Evolutionary conservation across 30 jellyfish, hydroid and myxozoan species (phyloP), one percentile per base, ranked within the genome.

Genomic region (Phacellophora camtschatica): DNA sequence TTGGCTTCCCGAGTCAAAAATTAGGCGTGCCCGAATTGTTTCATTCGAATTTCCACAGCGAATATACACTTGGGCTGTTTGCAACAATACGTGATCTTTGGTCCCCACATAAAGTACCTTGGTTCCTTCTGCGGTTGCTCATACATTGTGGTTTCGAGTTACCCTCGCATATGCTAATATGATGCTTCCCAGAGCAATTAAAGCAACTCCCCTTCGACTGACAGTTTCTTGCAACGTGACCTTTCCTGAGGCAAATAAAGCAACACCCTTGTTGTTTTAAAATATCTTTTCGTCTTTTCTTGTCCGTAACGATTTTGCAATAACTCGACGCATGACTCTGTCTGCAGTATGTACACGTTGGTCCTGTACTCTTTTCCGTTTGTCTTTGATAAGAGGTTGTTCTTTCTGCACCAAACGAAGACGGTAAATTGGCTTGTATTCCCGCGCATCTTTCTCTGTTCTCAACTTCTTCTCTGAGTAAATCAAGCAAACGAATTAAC

Each of bases 1-100:
- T 42, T 68, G 74, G 79, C 74, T 34, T 18, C 82, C 82, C 10
- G 82, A 42, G 24, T 68, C 82, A 3, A 42, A 67, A 36, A 33
- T 36, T 9, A 42, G 16, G 16, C 2, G 37, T 36, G 77, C 81
- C 15, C 2, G 77, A 18, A 68, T 33, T 19, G 15, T 43, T 36
- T 68, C 81, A 15, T 22, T 22, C 37, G 28, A 12, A 68, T 68
- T 23, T 30, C 74, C 42, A 63, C 12, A 9, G 66, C 22, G 15
- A 68, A 68, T 68, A 34, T 8, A 34, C 18, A 36, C 82, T 13
- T 34, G 74, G 20, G 82, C 82, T 11, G 82, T 68, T 42, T 3
- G 81, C 0, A 68, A 0, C 82, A 68, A 68, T 8, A 68, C 62
- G 31, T 62, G 13, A 24, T 62, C 57, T 62, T 23, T 0, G 15